Base-by-base conservation (phyloP, 2,797 vertebrate species). In the Catostomus latipinnis region DNA sequence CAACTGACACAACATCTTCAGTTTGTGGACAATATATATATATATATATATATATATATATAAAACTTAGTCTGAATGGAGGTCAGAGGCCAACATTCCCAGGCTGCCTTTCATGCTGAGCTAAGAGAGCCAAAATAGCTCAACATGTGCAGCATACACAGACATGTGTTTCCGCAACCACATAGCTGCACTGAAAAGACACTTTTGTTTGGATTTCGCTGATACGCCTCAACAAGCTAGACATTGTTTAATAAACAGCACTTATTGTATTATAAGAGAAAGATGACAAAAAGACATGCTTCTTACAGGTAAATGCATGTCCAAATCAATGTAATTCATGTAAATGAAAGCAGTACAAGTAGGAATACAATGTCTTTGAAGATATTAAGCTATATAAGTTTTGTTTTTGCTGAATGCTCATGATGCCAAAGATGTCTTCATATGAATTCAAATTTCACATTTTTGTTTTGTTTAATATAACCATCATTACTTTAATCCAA, bases 51-150 rank as follows among this genome's bases (percentile, higher is more conserved):
- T 22, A 22, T 22, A 22, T 22, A 22, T 34, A 34, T 34, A 4
- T 4, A 34, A 34, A 34, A 34, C 52, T 34, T 7, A 54, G 65
- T 61, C 63, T 75, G 34, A 71, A 43, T 53, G n/a, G 78, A 72
- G 78, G 80, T 79, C 74, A 81, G 61, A 76, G 78, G 66, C 70
- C 67, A 80, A n/a, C 71, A 79, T 83, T 78, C 71, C 61, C 22
- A 11, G 50, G 54, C 65, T 60, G 54, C 65, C 53, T 78, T 76
- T 70, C 66, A 82, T 81, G 71, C 43, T 76, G 72, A 66, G 75
- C 71, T 58, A 53, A 43, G 70, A 48, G 45, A 71, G 63, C 72
- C 65, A 77, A 81, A 84, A 86, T 84, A 86, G 80, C 48, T 63
- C 53, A 82, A 70, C 71, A 45, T 84, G 79, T 80, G 80, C 79